Evolutionary conservation across 2,888 invertebrate species (phyloP), one percentile per base, ranked within the genome.

Genomic region (Corythucha ciliata): DNA sequence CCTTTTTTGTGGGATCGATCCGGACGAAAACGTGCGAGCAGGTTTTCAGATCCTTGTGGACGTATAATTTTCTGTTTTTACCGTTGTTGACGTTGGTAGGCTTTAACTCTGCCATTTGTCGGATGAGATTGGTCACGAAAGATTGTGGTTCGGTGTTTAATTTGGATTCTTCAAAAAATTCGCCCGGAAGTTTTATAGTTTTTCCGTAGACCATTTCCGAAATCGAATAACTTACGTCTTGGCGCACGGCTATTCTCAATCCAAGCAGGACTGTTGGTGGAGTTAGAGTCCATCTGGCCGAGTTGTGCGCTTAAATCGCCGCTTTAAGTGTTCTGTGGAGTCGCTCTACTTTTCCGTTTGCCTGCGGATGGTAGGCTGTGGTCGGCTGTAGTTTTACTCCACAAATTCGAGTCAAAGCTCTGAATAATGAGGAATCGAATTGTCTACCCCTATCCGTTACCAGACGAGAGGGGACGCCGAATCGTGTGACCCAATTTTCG

Each of bases 401-500:
- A 4, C 61, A 32, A 2, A 62, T 33, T 2, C 57, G 53, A 6
- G 45, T 54, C 16, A 49, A 26, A n/a, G 26, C 12, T 37, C 29
- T 37, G 32, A 49, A 49, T 14, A 49, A 22, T 1, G 33, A 26
- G 0, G 65, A 62, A 40, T 66, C 63, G 44, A 69, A 68, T 52
- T 68, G 67, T 27, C 62, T 48, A 26, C 69, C 66, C 57, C 64
- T 63, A 18, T 68, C 67, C 10, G 66, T 65, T 0, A n/a, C n/a
- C n/a, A 66, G 57, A 4, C 25, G 48, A 1, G 25, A 18, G 2
- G 69, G 70, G 7, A 63, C 59, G 1, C 70, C 70, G 51, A 64
- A 70, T 12, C 68, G 57, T 1, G 68, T 42, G 2, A 72, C 63
- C 71, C 70, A 72, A 0, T 58, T 55, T 0, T 48, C 36, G 18